Evolutionary conservation across 2,888 invertebrate species (phyloP).

Genomic region (Sussaba pulchella): DNA sequence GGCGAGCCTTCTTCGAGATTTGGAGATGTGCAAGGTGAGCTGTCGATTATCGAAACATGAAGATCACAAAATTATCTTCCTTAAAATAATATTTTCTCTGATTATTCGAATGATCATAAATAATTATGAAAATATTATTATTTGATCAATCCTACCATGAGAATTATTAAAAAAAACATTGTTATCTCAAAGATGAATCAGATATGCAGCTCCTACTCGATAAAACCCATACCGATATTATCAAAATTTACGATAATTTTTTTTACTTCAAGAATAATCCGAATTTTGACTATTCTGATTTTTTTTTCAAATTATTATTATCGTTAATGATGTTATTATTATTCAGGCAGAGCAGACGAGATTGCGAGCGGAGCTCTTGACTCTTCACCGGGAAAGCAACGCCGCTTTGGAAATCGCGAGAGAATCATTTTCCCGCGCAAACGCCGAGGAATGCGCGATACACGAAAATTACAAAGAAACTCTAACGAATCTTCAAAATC

Average conservation of each 20-base stretch:
- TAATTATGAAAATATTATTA: too few species aligned
- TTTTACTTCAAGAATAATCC: not conserved
- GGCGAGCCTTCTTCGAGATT: constrained; percentile 74
- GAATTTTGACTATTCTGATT: constrained; percentile 5
- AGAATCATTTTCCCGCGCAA: constrained; percentile 71
- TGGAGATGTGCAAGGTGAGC: constrained; percentile 77
- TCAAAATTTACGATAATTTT: not conserved
- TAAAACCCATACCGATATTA: not conserved
- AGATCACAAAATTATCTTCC: constrained; percentile 4
- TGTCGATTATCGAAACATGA: constrained; percentile 5
- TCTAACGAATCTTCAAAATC: constrained; percentile 78
- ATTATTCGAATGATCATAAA: too few species aligned
- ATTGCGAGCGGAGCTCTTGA: constrained; percentile 76
- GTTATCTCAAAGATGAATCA: not conserved
- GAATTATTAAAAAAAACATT: not conserved
- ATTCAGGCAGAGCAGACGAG: constrained; percentile 78
- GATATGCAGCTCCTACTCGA: not conserved
- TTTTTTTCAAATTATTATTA: not conserved
- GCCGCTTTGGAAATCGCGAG: constrained; percentile 69
- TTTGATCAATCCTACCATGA: too few species aligned
- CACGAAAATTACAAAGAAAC: constrained; percentile 66
- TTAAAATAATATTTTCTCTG: constrained; percentile 2
- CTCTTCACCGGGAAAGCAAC: constrained; percentile 73
- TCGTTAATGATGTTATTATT: not conserved
- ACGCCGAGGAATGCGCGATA: constrained; percentile 69